phyloP scores from a whole-genome alignment of 2,797 vertebrate genomes.

The Eremophila alpestris region DNA sequence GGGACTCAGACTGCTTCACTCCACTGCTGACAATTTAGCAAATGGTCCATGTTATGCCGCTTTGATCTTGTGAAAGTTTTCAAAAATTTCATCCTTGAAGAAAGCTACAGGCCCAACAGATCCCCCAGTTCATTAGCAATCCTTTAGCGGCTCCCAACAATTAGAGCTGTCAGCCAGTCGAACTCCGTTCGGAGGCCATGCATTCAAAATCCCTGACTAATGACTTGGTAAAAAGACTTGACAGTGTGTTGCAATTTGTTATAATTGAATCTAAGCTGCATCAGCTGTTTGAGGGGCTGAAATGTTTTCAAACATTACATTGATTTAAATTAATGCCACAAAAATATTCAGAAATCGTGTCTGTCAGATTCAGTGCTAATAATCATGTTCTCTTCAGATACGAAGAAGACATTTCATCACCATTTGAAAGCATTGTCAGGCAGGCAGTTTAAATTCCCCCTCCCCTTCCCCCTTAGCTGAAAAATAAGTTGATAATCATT shows the following conservation, averaged over 20 bases:
- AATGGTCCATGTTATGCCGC: slow-evolving; percentile 76
- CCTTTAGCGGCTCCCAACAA: slow-evolving; percentile 87
- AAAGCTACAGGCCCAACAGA: slow-evolving; percentile 76
- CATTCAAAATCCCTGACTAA: slow-evolving; percentile 83
- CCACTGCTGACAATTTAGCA: slow-evolving; percentile 80
- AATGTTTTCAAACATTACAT: slow-evolving; percentile 86
- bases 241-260: slow-evolving; percentile 85
- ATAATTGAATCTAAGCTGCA: slow-evolving; percentile 89
- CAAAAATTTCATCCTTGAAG: slow-evolving; percentile 79
- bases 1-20: slow-evolving; percentile 74
- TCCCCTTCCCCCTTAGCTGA: background rate
- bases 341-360: slow-evolving; percentile 70
- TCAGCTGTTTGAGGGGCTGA: slow-evolving; percentile 87
- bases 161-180: slow-evolving; percentile 83
- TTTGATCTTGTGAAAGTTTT: slow-evolving; percentile 87
- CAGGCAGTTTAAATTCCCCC: slow-evolving; percentile 39
- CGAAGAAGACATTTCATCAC: slow-evolving; percentile 59
- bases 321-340: slow-evolving; percentile 85
- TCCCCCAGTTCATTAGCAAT: slow-evolving; percentile 87
- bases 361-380: slow-evolving; percentile 71
- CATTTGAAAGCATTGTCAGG: slow-evolving; percentile 68
- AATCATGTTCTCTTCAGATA: slow-evolving; percentile 60
- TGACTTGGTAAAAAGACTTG: slow-evolving; percentile 90
- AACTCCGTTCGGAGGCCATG: slow-evolving; percentile 58
- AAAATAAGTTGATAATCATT: slow-evolving; percentile 40